Evolutionary conservation across 2,113 vertebrate species (phyloP).

Genomic region (Crotophaga sulcirostris): DNA sequence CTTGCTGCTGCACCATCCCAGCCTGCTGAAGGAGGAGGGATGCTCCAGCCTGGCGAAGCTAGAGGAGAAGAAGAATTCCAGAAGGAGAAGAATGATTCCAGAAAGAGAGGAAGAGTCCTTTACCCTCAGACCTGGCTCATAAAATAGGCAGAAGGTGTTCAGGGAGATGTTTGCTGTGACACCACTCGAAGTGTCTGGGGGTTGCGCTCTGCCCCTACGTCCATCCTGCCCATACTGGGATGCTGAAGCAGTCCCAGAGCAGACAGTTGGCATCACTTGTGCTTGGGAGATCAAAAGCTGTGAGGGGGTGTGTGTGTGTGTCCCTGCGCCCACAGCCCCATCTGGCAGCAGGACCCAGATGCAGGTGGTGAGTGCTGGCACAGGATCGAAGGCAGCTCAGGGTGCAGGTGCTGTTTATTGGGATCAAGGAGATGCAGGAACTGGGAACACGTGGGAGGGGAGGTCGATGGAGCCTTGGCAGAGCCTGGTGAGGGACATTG

Average conservation of each 20-base stretch:
- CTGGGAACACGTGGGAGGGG: neutral
- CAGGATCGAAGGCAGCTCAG: neutral
- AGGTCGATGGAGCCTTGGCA: neutral
- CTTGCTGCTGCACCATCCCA: neutral
- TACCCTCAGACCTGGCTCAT: neutral
- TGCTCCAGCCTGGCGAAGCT: neutral
- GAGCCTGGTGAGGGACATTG: too few species aligned
- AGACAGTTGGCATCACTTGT: too few species aligned
- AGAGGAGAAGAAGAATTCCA: neutral
- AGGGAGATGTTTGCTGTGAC: neutral
- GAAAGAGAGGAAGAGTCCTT: neutral
- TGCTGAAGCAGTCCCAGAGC: neutral
- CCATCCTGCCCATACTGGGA: fast-evolving
- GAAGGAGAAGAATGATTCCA: neutral
- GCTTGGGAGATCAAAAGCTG: neutral
- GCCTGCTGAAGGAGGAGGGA: neutral
- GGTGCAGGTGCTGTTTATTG: neutral
- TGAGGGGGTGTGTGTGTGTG: too few species aligned
- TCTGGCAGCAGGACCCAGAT: neutral
- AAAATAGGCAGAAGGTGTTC: neutral
- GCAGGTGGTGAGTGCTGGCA: fast-evolving
- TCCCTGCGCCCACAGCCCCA: neutral
- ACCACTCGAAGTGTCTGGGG: neutral
- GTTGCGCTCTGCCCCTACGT: neutral
- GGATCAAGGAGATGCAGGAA: neutral